Evolutionary conservation across 1,140 invertebrate species (phyloP).

Genomic region (Dreissena polymorpha): DNA sequence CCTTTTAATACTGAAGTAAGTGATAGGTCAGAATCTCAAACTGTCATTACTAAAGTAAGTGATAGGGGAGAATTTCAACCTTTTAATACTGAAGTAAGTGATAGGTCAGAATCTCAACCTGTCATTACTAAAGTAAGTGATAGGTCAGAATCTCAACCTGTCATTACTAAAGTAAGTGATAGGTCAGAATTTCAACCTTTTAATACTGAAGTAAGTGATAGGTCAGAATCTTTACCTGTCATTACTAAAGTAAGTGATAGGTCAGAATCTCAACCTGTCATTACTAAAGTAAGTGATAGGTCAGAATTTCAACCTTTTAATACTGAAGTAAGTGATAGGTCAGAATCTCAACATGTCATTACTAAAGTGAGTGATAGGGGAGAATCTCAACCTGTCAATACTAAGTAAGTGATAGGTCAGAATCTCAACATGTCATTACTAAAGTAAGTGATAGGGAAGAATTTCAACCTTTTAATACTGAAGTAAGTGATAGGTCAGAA

Average conservation of each 20-base stretch:
- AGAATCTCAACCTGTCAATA: background rate
- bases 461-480: constrained; percentile 4
- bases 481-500: constrained; percentile 50
- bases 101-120: constrained; percentile 61
- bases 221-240: constrained; percentile 62
- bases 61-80: constrained; percentile 57
- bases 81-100: too few relatives aligned
- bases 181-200: too few relatives aligned
- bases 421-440: constrained; percentile 62
- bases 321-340: background rate
- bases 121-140: constrained; percentile 59
- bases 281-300: constrained; percentile 55
- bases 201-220: too few relatives aligned
- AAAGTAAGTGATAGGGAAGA: constrained; percentile 48
- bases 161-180: background rate
- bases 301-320: background rate
- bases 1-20: constrained; percentile 62
- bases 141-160: background rate
- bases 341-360: constrained; percentile 63
- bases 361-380: constrained; percentile 51
- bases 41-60: background rate
- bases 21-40: background rate
- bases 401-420: constrained; percentile 18
- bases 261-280: constrained; percentile 63
- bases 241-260: constrained; percentile 57